A percentile compares a stretch with the other conserved stretches of the same genome.
phyloP scores from a whole-genome alignment of 2,113 vertebrate genomes.

The Planiliza haematocheilus region DNA sequence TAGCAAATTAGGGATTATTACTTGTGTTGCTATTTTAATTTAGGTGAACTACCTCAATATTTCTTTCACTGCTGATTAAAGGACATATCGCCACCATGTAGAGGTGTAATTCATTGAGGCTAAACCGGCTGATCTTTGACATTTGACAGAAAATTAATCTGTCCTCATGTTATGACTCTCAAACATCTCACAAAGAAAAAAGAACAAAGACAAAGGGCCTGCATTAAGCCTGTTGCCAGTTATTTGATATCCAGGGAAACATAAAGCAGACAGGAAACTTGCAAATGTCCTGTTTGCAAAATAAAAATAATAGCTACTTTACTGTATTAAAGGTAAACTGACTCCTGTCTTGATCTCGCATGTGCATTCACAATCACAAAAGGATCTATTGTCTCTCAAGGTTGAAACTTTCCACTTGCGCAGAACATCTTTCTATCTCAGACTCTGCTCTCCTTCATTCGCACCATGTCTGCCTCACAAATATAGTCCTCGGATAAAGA shows the following conservation, averaged over 20 bases:
- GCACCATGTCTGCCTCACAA: conserved; percentile 77
- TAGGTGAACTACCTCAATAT: background rate
- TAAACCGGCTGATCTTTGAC: background rate
- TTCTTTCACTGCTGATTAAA: background rate
- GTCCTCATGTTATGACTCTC: background rate
- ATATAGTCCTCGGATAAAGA: conserved; percentile 84
- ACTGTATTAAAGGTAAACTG: conserved; percentile 4
- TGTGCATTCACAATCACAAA: conserved; percentile 41
- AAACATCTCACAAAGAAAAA: background rate
- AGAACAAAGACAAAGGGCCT: conserved; percentile 3
- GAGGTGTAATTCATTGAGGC: background rate
- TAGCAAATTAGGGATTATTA: background rate
- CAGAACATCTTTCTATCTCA: conserved; percentile 47
- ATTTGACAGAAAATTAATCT: background rate
- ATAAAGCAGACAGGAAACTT: conserved; percentile 4
- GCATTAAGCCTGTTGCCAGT: background rate
- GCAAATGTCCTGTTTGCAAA: background rate
- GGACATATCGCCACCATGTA: background rate
- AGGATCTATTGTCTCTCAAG: conserved; percentile 36
- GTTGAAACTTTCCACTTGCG: conserved; percentile 52
- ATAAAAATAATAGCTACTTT: conserved; percentile 6
- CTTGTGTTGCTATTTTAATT: background rate
- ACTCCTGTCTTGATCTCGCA: background rate
- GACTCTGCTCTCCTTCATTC: conserved; percentile 79
- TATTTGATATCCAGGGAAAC: conserved; percentile 9